Base-by-base conservation (phyloP, 1,140 invertebrate genomes). In the Scaptodrosophila lebanonensis region DNA sequence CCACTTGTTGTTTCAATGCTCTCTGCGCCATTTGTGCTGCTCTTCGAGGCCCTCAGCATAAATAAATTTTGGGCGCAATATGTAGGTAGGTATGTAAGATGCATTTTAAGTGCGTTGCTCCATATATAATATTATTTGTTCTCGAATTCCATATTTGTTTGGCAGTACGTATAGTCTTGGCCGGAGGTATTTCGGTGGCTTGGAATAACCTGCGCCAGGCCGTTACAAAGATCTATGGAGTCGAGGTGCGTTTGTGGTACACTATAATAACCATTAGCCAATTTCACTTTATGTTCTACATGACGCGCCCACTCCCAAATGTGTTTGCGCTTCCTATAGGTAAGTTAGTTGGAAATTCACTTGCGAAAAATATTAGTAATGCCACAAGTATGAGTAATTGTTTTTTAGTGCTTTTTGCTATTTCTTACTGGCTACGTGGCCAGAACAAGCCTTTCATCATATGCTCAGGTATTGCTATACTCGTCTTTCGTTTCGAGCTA, bases 201-300 rank as follows among this genome's bases (percentile, higher is more conserved):
- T 94, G 98, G 82, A 90, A 91, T 52, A 88, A 91, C 22, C 93
- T 97, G 54, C 90, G 91, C 58, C 89, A 91, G 75, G 90, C 92
- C 20, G 88, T 97, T 29, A 88, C 91, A 73, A 91, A 91, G 68
- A 88, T 93, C 36, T 98, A 96, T 89, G 97, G 97, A 12, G 83
- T 86, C 22, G 89, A 91, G 53, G 93, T 95, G 85, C 89, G 92
- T 11, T 90, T 91, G 62, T 98, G 96, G 95, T 93, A 96, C 64
- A 90, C 95, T 25, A 79, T 93, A 2, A 91, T 99, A 33, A 97
- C 94, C 17, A 90, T 94, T 15, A 93, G 95, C 7, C 98, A 99
- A 84, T 99, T 98, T 88, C 98, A 99, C 88, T 98, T 99, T 79
- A 93, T 99, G 90, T 99, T 97, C 86, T 99, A 99, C 87, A 90